Evolutionary conservation across 2,797 vertebrate genomes (phyloP), one percentile per base, ranked within the genome.

Genomic region (Diceros bicornis): DNA sequence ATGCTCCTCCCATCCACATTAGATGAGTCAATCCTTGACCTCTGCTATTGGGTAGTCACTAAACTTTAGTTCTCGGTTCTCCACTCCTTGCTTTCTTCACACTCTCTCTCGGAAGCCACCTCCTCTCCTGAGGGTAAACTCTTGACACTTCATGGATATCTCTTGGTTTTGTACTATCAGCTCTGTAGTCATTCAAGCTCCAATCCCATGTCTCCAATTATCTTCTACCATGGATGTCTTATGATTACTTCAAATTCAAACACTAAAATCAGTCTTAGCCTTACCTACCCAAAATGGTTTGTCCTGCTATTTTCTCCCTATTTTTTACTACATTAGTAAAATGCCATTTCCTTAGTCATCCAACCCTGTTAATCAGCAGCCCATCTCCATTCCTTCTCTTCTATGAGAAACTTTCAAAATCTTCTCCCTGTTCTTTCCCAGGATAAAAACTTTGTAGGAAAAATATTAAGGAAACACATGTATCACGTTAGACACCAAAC

Each of bases 231-330:
- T 71, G 6, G 4, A 83, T 62, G 20, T 66, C 57, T 25, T 68
- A 25, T 68, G 66, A 89, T 90, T 72, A 86, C 32, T 84, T 97
- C 69, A 97, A 69, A 74, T 71, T 96, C 47, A 82, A 90, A 87
- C 68, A 81, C 32, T 78, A 55, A 94, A 89, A 95, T 93, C 78
- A 90, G 34, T 78, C 44, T 52, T 83, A 77, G 44, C 37, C 69
- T 92, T 77, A 75, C 10, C 41, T 41, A 71, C 13, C 9, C 57
- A 32, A 89, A 72, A 52, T n/a, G 57, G 29, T 23, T 57, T 82
- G 57, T 71, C 21, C 17, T 61, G 44, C 34, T 72, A 72, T 74
- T 79, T 81, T 85, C 29, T 87, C 50, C 20, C 13, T 81, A 66
- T 41, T 93, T 66, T 94, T 93, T 75, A 91, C 21, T 93, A 74